Percentiles rank a stretch among this genome's conserved stretches.
phyloP scores from a whole-genome alignment of 2,888 invertebrate genomes.

The Apoda limacodes region DNA sequence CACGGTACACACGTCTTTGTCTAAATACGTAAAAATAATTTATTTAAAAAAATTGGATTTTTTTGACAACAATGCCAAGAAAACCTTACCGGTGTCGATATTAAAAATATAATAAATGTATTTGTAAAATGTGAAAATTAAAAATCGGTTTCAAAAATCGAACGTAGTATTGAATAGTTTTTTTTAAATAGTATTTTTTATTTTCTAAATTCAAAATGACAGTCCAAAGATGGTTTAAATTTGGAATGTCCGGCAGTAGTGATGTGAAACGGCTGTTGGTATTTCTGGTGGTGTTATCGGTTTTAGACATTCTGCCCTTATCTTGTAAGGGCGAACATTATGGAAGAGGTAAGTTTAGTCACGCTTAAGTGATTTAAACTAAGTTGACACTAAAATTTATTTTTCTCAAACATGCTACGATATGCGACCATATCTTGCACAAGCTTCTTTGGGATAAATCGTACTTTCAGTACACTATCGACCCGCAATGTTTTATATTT shows the following conservation, averaged over 20 bases:
- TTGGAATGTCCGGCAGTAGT: conserved; percentile 39
- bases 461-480: too few species aligned
- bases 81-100: conserved; percentile 38
- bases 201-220: conserved; percentile 45
- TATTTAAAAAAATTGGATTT: conserved; percentile 3
- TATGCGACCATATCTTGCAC: too few species aligned
- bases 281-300: conserved; percentile 43
- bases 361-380: too few species aligned
- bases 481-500: too few species aligned
- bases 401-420: too few species aligned
- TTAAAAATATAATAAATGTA: too few species aligned
- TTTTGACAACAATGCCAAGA: conserved; percentile 41
- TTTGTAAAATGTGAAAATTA: conserved; percentile 41
- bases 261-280: conserved; percentile 51
- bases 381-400: too few species aligned
- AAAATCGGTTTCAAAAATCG: conserved; percentile 2
- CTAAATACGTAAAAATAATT: conserved; percentile 6
- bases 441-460: too few species aligned
- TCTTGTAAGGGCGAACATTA: conserved; percentile 36
- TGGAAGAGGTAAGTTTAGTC: conserved; percentile 44
- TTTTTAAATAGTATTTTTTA: conserved; percentile 21
- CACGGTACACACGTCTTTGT: conserved; percentile 36
- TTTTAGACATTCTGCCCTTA: conserved; percentile 44
- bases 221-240: conserved; percentile 49
- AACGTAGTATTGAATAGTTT: conserved; percentile 16